Conservation (phyloP, 2,113 vertebrate genomes). For the Leucoraja erinaceus region DNA sequence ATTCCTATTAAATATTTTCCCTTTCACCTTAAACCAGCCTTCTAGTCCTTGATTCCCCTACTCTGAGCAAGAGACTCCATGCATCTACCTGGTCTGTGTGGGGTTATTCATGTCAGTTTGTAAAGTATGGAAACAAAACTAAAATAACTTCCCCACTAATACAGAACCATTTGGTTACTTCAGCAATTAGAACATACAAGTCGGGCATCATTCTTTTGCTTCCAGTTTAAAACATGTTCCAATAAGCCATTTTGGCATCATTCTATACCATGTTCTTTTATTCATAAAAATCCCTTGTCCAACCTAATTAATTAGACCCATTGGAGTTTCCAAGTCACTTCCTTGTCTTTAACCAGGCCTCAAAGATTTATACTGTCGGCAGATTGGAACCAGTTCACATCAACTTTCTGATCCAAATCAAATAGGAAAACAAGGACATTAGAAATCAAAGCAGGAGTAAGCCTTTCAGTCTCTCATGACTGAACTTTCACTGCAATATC, state of each 20-base stretch:
- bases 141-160: neutral
- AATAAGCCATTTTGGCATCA: neutral
- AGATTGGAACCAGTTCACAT: neutral
- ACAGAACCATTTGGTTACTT: neutral
- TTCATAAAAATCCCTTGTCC: neutral
- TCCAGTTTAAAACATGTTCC: neutral
- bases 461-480: too few relatives aligned
- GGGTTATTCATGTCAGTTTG: neutral
- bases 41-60: too few relatives aligned
- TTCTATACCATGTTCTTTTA: neutral
- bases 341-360: neutral
- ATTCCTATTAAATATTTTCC: too few relatives aligned
- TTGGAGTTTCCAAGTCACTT: neutral
- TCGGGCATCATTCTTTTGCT: neutral
- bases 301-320: neutral
- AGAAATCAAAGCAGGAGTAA: too few relatives aligned
- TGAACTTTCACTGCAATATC: too few relatives aligned
- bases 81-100: neutral
- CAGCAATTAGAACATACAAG: constrained; percentile 1
- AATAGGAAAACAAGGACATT: too few relatives aligned
- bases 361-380: neutral
- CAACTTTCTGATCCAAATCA: neutral
- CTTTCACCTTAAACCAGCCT: too few relatives aligned
- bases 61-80: too few relatives aligned
- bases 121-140: constrained; percentile 11